Percentiles rank a stretch among this genome's conserved stretches.
phyloP scores from a whole-genome alignment of 2,797 vertebrate genomes.

The Podargus strigoides region DNA sequence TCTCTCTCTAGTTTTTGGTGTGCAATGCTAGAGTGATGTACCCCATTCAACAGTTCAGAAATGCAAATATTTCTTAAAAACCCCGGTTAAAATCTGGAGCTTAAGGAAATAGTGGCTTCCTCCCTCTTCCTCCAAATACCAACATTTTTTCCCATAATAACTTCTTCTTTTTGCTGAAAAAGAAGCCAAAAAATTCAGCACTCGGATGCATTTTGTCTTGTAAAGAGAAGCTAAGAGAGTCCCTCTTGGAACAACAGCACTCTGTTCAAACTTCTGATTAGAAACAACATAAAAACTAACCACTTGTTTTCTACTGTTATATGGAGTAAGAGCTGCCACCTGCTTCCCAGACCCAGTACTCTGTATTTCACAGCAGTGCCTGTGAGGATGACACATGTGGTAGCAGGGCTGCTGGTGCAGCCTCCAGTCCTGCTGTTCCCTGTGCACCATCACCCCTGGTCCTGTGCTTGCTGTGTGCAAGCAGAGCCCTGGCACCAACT shows the following conservation, averaged over 20 bases:
- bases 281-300: not conserved
- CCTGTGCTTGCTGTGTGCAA: not conserved
- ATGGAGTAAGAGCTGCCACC: not conserved
- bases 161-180: not conserved
- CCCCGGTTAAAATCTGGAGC: not conserved
- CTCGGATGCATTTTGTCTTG: not conserved
- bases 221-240: not conserved
- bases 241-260: not conserved
- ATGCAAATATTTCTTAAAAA: not conserved
- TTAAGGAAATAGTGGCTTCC: not conserved
- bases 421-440: not conserved
- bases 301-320: not conserved
- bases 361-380: not conserved
- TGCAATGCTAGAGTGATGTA: not conserved
- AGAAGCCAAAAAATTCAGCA: not conserved
- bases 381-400: not conserved
- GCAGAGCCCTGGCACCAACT: not conserved
- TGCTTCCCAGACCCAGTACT: not conserved
- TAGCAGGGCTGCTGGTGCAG: not conserved
- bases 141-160: not conserved
- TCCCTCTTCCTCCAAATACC: not conserved
- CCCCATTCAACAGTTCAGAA: not conserved
- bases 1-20: not conserved
- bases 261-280: not conserved
- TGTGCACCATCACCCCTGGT: rapidly evolving